Base-by-base conservation (phyloP, 2,888 invertebrate species). In the Phymatocera aterrima region DNA sequence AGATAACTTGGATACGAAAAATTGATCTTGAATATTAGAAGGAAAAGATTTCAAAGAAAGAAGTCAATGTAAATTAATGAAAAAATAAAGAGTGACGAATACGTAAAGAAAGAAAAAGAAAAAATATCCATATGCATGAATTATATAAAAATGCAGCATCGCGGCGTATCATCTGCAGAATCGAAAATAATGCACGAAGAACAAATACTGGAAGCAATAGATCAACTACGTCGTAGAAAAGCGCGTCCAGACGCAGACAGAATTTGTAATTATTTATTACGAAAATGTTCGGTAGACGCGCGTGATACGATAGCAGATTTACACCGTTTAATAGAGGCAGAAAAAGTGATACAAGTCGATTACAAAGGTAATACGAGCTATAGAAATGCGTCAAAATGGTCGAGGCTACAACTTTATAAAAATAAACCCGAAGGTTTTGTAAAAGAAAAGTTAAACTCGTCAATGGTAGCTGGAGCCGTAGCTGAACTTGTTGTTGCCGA, bases 341-440 rank as follows among this genome's bases (percentile, higher is more conserved):
- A 95, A 88, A 93, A 94, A 84, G 95, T 97, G 78, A 93, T 95
- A 82, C 95, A 95, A 92, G 97, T 97, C 40, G 95, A 96, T 88
- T 97, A 96, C 90, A 97, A 97, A 91, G 96, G 96, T 86, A 95
- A 94, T 91, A 95, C 95, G 83, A 96, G 96, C 91, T 97, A 97
- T 89, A 93, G 97, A 85, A 96, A 96, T 92, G 95, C 96, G 68
- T 94, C 95, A 74, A 96, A 94, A 92, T 95, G 93, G 93, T 93
- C 91, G 34, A 85, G 89, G n/a, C 81, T 90, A 0, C 89, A 89
- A 78, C 83, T 89, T 2, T 90, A 90, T 82, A 91, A 90, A 81
- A 90, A 90, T 82, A 87, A 90, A 65, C 89, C 91, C 72, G 92
- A 91, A 91, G 93, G 93, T 84, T 91, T 91, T 24, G 92, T 87